Evolutionary conservation across 2,888 invertebrate genomes (phyloP), one percentile per base, ranked within the genome.

Genomic region (Didymodactylos carnosus): DNA sequence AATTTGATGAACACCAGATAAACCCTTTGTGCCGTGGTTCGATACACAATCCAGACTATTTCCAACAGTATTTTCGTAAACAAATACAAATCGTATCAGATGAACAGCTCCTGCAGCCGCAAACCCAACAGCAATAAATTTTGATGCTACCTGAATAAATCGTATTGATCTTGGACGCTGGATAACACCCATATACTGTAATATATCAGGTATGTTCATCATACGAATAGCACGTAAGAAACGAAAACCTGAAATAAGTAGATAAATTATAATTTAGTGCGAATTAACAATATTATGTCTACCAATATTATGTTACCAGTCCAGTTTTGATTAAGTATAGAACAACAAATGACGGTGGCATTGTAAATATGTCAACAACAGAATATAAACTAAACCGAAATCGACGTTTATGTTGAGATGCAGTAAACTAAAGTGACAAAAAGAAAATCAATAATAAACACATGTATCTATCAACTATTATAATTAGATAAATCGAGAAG

Each of bases 341-440:
- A 86, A 98, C 95, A 86, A 98, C 95, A 88, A 99, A 99, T 87
- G 97, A 97, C 88, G 98, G 98, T 87, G 98, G 98, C 89, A 99
- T 99, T 88, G 98, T 99, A 89, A 95, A 98, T 88, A 98, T 98
- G 88, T 99, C 98, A 88, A 99, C 97, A 88, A 98, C 94, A 86
- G 95, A 95, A 88, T 97, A 98, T 89, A 98, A 91, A 88, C 99
- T 97, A 88, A 99, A 89, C 92, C 99, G 93, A 88, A 99, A 99
- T 95, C 97, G 97, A 87, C 98, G 90, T 89, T 99, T 99, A 89
- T 99, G 98, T 88, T 94, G 95, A 87, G 98, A 98, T 87, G 98
- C 98, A 89, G 99, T 97, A 91, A 99, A 98, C 97, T 99, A 89
- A 70, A 79, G 79, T n/a, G 72, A 69, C 3, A 62, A 16, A 19